Evolutionary conservation across 2,113 vertebrate genomes (phyloP).

Genomic region (Choloepus hoffmanni): DNA sequence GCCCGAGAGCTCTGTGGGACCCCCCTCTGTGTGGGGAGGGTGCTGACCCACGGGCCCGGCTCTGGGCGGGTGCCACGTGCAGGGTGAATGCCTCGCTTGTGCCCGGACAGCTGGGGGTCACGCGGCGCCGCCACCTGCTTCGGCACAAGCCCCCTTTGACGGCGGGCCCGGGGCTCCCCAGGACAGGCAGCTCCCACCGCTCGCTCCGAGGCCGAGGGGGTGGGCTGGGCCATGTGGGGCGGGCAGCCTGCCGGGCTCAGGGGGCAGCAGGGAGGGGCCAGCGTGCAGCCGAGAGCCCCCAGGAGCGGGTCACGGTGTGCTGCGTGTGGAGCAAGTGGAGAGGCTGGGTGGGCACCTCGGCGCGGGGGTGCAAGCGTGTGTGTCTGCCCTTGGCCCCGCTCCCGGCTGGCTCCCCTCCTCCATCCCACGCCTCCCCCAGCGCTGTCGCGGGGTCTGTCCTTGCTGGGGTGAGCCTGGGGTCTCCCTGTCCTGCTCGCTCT

Average conservation of each 20-base stretch:
- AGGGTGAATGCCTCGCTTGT: constrained; percentile 68
- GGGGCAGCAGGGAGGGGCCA: background rate
- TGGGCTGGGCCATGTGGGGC: background rate
- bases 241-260: background rate
- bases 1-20: background rate
- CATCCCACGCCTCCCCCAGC: no score
- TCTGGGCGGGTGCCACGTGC: background rate
- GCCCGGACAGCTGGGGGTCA: background rate
- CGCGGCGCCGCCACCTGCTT: constrained; percentile 25
- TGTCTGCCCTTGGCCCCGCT: no score
- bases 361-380: no score
- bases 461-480: no score
- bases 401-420: no score
- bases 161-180: background rate
- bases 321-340: background rate
- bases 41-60: background rate
- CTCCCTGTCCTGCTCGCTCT: no score
- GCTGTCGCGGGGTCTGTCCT: no score
- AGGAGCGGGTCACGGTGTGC: background rate
- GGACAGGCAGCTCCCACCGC: background rate
- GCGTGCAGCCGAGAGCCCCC: background rate
- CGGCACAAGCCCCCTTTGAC: constrained; percentile 40
- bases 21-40: background rate
- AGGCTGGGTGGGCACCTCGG: background rate
- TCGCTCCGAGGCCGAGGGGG: background rate